Evolutionary conservation across 2,113 vertebrate genomes (phyloP).

Genomic region (Elanoides forficatus): DNA sequence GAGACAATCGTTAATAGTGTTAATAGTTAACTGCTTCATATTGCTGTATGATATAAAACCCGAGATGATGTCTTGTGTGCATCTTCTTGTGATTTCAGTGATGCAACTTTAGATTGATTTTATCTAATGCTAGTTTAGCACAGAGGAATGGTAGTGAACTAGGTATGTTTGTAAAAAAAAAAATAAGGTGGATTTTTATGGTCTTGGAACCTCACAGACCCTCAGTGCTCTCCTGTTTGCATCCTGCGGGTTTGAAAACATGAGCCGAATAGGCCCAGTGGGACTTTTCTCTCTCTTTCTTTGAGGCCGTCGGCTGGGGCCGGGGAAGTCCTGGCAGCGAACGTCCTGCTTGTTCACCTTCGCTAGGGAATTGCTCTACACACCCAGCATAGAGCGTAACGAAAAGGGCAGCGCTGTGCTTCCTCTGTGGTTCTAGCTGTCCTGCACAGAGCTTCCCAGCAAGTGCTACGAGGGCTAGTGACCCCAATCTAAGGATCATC

Average conservation of each 20-base stretch:
- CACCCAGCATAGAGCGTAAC: rapidly evolving
- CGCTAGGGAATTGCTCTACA: rapidly evolving
- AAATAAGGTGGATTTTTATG: background rate
- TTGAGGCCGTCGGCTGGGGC: background rate
- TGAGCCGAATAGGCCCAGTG: rapidly evolving
- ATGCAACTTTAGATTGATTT: background rate
- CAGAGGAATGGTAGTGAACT: background rate
- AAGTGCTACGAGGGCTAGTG: rapidly evolving
- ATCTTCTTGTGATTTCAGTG: background rate
- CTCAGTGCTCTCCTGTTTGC: background rate
- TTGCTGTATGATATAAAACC: background rate
- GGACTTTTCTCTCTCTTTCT: background rate
- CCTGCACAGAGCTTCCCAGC: background rate
- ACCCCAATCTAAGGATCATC: background rate
- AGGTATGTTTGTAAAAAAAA: background rate
- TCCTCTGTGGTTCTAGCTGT: background rate
- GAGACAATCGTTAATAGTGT: background rate
- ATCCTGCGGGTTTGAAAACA: background rate
- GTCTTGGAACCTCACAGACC: background rate
- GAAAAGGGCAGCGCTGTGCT: too few species aligned
- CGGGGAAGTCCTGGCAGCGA: background rate
- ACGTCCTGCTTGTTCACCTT: background rate
- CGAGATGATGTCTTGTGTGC: rapidly evolving
- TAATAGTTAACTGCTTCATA: rapidly evolving
- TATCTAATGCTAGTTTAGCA: background rate